Evolutionary conservation across 2,888 invertebrate species (phyloP).

Genomic region (Miltochrista miniata): DNA sequence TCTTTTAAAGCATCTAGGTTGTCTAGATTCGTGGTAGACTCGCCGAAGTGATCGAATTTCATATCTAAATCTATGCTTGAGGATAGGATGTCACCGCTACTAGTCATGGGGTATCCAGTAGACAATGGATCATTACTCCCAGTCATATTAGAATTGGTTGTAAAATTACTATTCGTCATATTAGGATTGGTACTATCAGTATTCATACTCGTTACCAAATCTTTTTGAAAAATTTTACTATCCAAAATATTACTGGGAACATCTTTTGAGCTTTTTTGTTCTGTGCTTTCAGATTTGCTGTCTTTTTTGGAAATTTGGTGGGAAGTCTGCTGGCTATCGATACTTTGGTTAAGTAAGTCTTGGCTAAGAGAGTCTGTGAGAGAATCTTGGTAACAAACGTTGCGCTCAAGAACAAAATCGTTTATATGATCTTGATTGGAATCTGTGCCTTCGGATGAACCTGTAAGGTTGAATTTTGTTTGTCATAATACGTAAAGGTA

Average conservation of each 20-base stretch:
- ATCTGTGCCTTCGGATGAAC: slow-evolving; percentile 71
- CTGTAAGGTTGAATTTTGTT: slow-evolving; percentile 40
- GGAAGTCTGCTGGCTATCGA: slow-evolving; percentile 62
- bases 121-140: slow-evolving; percentile 66
- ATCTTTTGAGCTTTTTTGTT: slow-evolving; percentile 71
- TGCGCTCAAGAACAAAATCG: slow-evolving; percentile 76
- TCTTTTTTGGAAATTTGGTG: slow-evolving; percentile 60
- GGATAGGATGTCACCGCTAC: slow-evolving; percentile 65
- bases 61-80: slow-evolving; percentile 82
- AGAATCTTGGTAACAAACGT: slow-evolving; percentile 79
- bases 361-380: slow-evolving; percentile 74
- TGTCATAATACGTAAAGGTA: background rate
- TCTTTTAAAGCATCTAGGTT: slow-evolving; percentile 49
- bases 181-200: slow-evolving; percentile 72
- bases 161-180: slow-evolving; percentile 75
- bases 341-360: slow-evolving; percentile 66
- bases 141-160: slow-evolving; percentile 73
- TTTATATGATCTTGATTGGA: slow-evolving; percentile 72
- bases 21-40: slow-evolving; percentile 67
- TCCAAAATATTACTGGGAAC: slow-evolving; percentile 69
- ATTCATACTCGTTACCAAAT: slow-evolving; percentile 63
- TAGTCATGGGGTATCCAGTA: slow-evolving; percentile 74
- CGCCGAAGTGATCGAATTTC: slow-evolving; percentile 86
- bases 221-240: slow-evolving; percentile 58
- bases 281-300: slow-evolving; percentile 67